phyloP scores from a whole-genome alignment of 2,797 vertebrate genomes.

The Neomorphus geoffroyi region DNA sequence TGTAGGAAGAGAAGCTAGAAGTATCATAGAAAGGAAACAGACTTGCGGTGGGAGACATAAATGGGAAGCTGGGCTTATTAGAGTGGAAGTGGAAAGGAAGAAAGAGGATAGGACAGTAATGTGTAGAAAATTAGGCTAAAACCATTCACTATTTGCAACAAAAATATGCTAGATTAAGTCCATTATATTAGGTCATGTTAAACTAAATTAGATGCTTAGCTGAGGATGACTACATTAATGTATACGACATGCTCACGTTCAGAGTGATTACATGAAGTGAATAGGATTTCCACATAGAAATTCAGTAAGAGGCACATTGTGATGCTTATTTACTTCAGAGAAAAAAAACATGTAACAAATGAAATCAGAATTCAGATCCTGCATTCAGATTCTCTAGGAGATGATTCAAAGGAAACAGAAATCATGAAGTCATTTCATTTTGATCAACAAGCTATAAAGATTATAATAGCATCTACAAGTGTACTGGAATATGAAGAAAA shows the following conservation, averaged over 20 bases:
- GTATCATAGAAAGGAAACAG: not conserved
- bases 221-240: not conserved
- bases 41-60: not conserved
- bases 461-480: not conserved
- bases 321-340: not conserved
- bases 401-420: not conserved
- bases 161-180: not conserved
- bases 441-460: not conserved
- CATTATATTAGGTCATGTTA: not conserved
- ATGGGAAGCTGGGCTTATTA: not conserved
- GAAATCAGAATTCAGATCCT: not conserved
- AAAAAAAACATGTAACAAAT: not conserved
- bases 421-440: not conserved
- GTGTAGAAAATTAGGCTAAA: not conserved
- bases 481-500: not conserved
- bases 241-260: fast-evolving
- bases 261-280: not conserved
- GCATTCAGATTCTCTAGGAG: not conserved
- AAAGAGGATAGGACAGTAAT: fast-evolving
- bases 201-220: not conserved
- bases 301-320: not conserved
- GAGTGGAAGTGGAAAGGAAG: not conserved
- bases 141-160: not conserved
- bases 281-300: not conserved
- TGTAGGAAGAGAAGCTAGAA: not conserved